Evolutionary conservation across 2,888 invertebrate genomes (phyloP).

Genomic region (Thysanoteuthis rhombus): DNA sequence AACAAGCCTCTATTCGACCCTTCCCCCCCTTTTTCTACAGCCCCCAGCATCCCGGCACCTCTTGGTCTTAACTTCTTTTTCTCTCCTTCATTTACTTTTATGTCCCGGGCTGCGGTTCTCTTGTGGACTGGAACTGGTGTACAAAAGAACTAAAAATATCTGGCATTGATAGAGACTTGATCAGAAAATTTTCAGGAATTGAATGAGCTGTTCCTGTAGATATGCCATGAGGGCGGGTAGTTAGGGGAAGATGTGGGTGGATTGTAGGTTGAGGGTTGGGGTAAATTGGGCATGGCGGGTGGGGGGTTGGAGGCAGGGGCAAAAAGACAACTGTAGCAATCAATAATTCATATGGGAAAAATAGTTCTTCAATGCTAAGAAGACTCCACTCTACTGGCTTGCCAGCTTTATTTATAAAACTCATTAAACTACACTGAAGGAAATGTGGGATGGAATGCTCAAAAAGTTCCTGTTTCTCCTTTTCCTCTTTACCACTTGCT

Average conservation of each 20-base stretch:
- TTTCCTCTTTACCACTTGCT: not conserved
- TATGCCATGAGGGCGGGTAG: not conserved
- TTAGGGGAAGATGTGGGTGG: not conserved
- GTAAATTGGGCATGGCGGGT: not conserved
- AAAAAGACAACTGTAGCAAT: slow-evolving; percentile 12
- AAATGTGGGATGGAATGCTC: slow-evolving; percentile 12
- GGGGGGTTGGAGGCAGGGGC: not conserved
- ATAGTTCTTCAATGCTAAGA: slow-evolving; percentile 12
- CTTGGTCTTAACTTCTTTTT: slow-evolving; percentile 50
- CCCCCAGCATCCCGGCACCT: slow-evolving; percentile 59
- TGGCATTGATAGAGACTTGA: not conserved
- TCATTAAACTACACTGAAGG: not conserved
- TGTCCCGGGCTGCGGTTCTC: not conserved
- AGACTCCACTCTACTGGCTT: slow-evolving; percentile 12
- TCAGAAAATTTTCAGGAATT: slow-evolving; percentile 12
- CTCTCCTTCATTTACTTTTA: not conserved
- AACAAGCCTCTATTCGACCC: not conserved
- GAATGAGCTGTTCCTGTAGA: slow-evolving; percentile 12
- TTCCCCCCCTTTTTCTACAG: slow-evolving; percentile 34
- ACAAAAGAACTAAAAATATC: slow-evolving; percentile 12
- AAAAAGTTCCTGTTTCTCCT: not conserved
- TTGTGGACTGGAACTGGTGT: slow-evolving; percentile 12
- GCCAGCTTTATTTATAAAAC: slow-evolving; percentile 12
- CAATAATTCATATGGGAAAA: slow-evolving; percentile 1
- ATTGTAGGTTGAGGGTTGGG: not conserved